Evolutionary conservation across 2,797 vertebrate species (phyloP), one percentile per base, ranked within the genome.

Genomic region (Ctenopoma multispine): DNA sequence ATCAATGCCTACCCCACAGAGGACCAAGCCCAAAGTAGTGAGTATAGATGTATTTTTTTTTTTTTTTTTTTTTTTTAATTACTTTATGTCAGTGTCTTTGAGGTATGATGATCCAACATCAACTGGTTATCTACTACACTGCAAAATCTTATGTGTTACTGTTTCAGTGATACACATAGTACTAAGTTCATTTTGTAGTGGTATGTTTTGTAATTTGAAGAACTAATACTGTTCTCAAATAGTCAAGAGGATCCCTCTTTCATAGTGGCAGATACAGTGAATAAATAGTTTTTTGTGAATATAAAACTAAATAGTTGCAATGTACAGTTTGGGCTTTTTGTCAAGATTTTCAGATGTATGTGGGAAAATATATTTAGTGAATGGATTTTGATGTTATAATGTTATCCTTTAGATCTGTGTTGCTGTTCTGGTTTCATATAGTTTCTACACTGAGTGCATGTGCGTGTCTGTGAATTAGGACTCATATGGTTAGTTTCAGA

Each of bases 11-110:
- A 13, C 72, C 11, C 86, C 89, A 47, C 91, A 92, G 91, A 93
- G 87, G 83, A 93, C 91, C 90, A 99, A 98, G 84, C 96, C 97
- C 0, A 94, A 94, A 90, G 98, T 99, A 97, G 98, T 99, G 89
- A 97, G 97, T 97, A 10, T 17, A 73, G 5, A 31, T 62, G 63
- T 64, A 41, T 21, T 27, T 34, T 53, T 62, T 3, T 15, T 15
- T 34, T 34, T 60, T 48, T 63, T 27, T 34, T 53, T 62, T 3
- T 15, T 15, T 34, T 34, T 60, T 48, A 43, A 1, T 54, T n/a
- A n/a, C n/a, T n/a, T n/a, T n/a, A n/a, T n/a, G n/a, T n/a, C n/a
- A n/a, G 27, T 36, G 46, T 63, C 46, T 53, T 63, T 61, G 20
- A 34, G 21, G 66, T 71, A 3, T 41, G 44, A 63, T 72, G 23